Evolutionary conservation across 1,140 invertebrate species (phyloP).

Genomic region (Brachionus asplanchnoidis): DNA sequence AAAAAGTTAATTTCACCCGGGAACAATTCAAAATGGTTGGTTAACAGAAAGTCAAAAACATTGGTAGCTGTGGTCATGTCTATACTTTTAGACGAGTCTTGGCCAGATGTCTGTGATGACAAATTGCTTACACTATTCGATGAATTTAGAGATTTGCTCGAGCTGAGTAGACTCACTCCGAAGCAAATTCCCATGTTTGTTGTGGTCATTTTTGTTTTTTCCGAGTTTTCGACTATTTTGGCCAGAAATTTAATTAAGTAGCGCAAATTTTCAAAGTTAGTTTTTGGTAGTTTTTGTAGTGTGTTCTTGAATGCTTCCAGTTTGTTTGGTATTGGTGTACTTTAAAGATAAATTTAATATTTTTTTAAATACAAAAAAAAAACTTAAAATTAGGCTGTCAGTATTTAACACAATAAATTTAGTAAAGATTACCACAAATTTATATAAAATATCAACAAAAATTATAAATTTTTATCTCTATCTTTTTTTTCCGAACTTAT

Average conservation of each 20-base stretch:
- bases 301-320: neutral
- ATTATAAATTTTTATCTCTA: too few relatives aligned
- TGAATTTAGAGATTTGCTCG: neutral
- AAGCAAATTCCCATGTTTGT: slow-evolving; percentile 41
- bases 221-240: slow-evolving; percentile 38
- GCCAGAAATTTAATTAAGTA: slow-evolving; percentile 39
- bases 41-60: slow-evolving; percentile 41
- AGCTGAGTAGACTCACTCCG: slow-evolving; percentile 4
- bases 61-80: slow-evolving; percentile 32
- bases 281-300: slow-evolving; percentile 3
- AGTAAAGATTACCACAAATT: too few relatives aligned
- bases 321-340: slow-evolving; percentile 19
- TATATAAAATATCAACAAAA: too few relatives aligned
- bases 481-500: too few relatives aligned
- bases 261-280: slow-evolving; percentile 12
- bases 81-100: neutral
- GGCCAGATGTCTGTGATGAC: neutral
- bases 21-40: slow-evolving; percentile 12
- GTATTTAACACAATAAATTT: too few relatives aligned
- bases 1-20: slow-evolving; percentile 28
- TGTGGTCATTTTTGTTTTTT: slow-evolving; percentile 27
- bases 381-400: too few relatives aligned
- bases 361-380: too few relatives aligned
- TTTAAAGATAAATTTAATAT: neutral
- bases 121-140: slow-evolving; percentile 5